Conservation (phyloP, 2,797 vertebrate genomes). For the Knipowitschia caucasica region DNA sequence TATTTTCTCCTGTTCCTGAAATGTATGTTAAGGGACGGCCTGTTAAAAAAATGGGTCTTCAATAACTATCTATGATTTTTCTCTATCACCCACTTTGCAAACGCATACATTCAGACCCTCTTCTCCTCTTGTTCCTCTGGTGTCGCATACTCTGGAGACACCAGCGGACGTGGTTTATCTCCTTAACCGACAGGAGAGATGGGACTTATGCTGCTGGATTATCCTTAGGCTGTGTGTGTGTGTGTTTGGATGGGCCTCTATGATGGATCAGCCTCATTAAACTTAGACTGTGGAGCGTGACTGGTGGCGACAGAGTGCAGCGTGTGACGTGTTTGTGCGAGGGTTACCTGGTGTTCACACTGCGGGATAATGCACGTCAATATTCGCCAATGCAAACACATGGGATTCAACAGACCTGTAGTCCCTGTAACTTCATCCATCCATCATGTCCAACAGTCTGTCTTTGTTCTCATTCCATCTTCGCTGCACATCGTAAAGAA, state of each 20-base stretch:
- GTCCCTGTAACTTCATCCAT: constrained; percentile 17
- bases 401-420: constrained; percentile 24
- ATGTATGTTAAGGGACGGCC: too few species aligned
- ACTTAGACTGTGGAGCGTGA: constrained; percentile 50
- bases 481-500: not conserved
- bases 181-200: constrained; percentile 8
- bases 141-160: not conserved
- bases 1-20: too few species aligned
- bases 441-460: not conserved
- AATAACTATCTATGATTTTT: not conserved
- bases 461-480: not conserved
- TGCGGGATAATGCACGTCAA: constrained; percentile 44
- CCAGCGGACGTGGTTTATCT: not conserved
- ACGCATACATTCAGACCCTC: not conserved
- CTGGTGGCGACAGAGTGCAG: constrained; percentile 42
- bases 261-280: constrained; percentile 57
- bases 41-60: too few species aligned
- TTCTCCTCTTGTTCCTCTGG: not conserved
- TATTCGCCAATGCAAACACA: not conserved
- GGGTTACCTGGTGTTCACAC: constrained; percentile 20
- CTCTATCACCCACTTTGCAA: not conserved
- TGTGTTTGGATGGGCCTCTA: constrained; percentile 14
- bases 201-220: constrained; percentile 25
- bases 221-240: constrained; percentile 15
- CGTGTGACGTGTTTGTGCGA: constrained; percentile 24